A percentile compares a stretch with the other conserved stretches of the same genome.
Evolutionary conservation across 2,888 invertebrate genomes (phyloP).

Genomic region (Nezara viridula): DNA sequence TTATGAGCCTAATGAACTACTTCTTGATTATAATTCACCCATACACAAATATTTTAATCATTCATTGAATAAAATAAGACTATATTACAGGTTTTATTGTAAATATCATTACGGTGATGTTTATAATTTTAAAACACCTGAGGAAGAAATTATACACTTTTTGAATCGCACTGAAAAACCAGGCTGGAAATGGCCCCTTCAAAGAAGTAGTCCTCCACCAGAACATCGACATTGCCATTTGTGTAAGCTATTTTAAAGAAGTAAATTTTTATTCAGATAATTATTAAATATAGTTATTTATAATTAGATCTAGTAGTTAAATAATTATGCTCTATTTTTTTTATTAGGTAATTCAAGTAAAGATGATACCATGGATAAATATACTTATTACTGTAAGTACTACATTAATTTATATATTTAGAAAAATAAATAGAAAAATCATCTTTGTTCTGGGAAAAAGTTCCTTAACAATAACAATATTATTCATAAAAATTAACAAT

Average conservation of each 20-base stretch:
- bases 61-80: not conserved
- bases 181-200: conserved; percentile 85
- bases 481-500: too few species aligned
- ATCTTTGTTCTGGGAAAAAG: too few species aligned
- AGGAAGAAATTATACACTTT: conserved; percentile 84
- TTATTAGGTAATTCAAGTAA: conserved; percentile 73
- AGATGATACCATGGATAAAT: conserved; percentile 72
- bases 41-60: not conserved
- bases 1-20: not conserved
- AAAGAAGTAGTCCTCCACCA: conserved; percentile 74
- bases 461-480: too few species aligned
- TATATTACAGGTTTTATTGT: conserved; percentile 68
- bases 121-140: conserved; percentile 79
- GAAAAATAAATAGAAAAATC: too few species aligned
- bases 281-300: not conserved
- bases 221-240: conserved; percentile 71
- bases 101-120: conserved; percentile 79
- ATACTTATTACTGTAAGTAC: conserved; percentile 75
- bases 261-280: not conserved
- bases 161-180: conserved; percentile 82
- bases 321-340: conserved; percentile 62
- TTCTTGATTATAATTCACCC: not conserved
- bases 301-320: not conserved
- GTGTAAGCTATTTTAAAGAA: conserved; percentile 68
- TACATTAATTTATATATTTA: not conserved